A percentile compares a stretch with the other conserved stretches of the same genome.
Evolutionary conservation across 92 coral and sea anemone species (phyloP).

Genomic region (Epizoanthus ramosus): DNA sequence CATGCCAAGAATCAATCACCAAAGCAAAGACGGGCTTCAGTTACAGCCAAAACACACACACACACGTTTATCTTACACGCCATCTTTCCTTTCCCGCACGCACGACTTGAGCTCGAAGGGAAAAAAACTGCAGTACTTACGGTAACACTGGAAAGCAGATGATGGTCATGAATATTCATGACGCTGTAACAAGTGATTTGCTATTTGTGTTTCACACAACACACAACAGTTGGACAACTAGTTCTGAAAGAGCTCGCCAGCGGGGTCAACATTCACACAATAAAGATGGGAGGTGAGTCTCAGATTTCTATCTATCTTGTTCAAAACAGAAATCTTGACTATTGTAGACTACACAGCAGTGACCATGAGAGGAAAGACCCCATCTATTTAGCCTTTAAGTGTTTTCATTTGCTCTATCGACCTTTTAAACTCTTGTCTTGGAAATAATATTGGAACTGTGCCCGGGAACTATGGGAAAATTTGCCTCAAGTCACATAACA

Average conservation of each 20-base stretch:
- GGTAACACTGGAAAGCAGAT: constrained; percentile 4
- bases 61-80: constrained; percentile 30
- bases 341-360: background rate
- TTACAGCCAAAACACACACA: constrained; percentile 38
- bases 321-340: constrained; percentile 23
- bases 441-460: too few relatives aligned
- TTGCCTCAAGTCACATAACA: too few relatives aligned
- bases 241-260: constrained; percentile 28
- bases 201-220: background rate
- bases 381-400: too few relatives aligned
- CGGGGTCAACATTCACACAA: constrained; percentile 42
- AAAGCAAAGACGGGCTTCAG: constrained; percentile 42
- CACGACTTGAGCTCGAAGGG: constrained; percentile 4
- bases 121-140: background rate
- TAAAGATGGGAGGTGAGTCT: constrained; percentile 44
- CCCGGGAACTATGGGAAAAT: too few relatives aligned
- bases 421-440: too few relatives aligned
- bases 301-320: constrained; percentile 18
- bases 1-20: constrained; percentile 46
- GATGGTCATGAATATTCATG: background rate
- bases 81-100: constrained; percentile 32
- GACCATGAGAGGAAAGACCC: too few relatives aligned
- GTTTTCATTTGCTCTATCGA: too few relatives aligned
- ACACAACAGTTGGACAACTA: background rate
- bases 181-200: background rate